These are phyloP conservation scores for Invenusta paracnida DNA, from an alignment of 2,888 invertebrate genomes.

Conservation along the genomic window DNA sequence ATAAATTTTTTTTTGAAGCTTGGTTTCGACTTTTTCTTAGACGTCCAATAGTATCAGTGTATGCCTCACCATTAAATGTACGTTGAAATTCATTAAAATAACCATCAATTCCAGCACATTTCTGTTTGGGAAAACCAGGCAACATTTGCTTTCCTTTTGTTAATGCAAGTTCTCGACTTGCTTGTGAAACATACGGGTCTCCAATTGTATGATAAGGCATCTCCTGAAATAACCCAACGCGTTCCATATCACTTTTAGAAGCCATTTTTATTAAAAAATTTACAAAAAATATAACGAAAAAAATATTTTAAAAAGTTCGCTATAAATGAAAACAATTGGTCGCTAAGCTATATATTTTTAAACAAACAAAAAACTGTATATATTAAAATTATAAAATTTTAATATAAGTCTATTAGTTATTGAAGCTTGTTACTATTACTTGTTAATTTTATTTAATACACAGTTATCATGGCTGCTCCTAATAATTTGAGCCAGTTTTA, in stretches of 20 bases:
- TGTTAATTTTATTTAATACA: neutral
- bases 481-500: neutral
- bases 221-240: conserved; percentile 60
- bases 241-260: conserved; percentile 58
- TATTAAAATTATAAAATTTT: neutral
- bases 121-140: conserved; percentile 54
- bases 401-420: neutral
- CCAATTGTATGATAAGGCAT: conserved; percentile 58
- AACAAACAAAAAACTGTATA: neutral
- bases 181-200: conserved; percentile 53
- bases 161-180: conserved; percentile 54
- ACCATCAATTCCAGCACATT: conserved; percentile 55
- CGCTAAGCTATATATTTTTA: neutral
- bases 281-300: neutral
- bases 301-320: neutral
- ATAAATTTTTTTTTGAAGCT: conserved; percentile 56
- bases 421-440: neutral
- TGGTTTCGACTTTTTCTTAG: conserved; percentile 53
- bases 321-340: neutral
- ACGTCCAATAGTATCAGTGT: conserved; percentile 56
- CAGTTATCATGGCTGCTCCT: neutral
- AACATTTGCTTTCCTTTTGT: conserved; percentile 59
- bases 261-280: conserved; percentile 7
- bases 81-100: conserved; percentile 57
- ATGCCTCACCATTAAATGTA: conserved; percentile 57